These are phyloP conservation scores for Limnephilus rhombicus DNA, from an alignment of 2,888 invertebrate species.

Conservation along the genomic window DNA sequence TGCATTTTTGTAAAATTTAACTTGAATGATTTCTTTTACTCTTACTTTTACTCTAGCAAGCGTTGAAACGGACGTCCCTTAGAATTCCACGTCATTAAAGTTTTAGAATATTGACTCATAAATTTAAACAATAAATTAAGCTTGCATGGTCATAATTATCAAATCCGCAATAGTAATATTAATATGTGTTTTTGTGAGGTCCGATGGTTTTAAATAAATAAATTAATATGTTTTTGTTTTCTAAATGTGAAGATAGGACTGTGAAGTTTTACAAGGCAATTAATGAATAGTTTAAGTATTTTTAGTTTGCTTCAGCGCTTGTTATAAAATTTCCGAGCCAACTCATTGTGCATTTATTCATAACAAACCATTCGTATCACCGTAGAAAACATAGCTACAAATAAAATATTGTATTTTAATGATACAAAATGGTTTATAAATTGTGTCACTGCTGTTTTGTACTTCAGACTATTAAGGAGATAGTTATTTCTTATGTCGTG, in stretches of 20 bases:
- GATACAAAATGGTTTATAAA: not conserved
- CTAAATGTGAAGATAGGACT: not conserved
- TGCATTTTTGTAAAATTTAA: no score
- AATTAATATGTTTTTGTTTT: not conserved
- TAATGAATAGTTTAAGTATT: not conserved
- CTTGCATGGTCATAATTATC: not conserved
- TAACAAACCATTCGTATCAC: not conserved
- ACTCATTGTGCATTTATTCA: not conserved
- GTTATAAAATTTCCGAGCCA: not conserved
- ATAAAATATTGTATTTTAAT: not conserved
- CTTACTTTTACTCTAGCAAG: no score
- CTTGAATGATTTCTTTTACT: no score
- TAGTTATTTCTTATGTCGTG: not conserved
- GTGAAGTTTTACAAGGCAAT: not conserved
- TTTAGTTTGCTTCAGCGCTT: not conserved
- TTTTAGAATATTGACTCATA: not conserved
- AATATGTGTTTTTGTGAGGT: not conserved
- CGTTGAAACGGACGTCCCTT: not conserved
- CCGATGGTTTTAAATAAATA: not conserved
- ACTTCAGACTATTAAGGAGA: not conserved
- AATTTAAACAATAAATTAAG: not conserved
- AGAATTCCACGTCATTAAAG: not conserved
- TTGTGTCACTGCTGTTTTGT: not conserved
- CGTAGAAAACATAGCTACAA: not conserved
- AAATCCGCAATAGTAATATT: not conserved